Evolutionary conservation across 2,113 vertebrate species (phyloP), one percentile per base, ranked within the genome.

Genomic region (Ranitomeya variabilis): DNA sequence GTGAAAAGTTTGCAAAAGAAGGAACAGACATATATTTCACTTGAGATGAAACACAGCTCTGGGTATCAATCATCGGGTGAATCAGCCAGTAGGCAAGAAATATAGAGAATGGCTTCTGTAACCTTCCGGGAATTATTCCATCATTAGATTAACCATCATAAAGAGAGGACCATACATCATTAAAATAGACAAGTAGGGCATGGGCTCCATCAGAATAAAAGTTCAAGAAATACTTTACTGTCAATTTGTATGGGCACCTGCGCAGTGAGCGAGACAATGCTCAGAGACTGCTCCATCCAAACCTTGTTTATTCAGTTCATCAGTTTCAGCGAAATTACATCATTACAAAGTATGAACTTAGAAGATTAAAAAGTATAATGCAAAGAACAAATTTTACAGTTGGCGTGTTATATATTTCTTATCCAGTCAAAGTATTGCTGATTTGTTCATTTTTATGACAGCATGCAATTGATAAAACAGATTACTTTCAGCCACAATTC

Each of bases 61-160:
- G 67, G 77, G 74, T 87, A 92, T 91, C 90, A 90, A 91, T 93
- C 88, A 90, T 15, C 54, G 13, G 59, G 21, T 89, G 91, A 92
- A 89, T 86, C 84, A 91, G 86, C 26, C 87, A 92, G 69, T 79
- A 93, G 77, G 85, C 81, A 91, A 89, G 82, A 92, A 89, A 80
- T 66, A 90, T 59, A 90, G 90, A 92, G 92, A 93, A 90, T 90
- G 73, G 84, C 91, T 81, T 73, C 85, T 91, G n/a, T 87, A 92
- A 87, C 86, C 91, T 91, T 83, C 84, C 88, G 84, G 89, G 91
- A 92, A 86, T 90, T 51, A 92, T 85, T 90, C 82, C 85, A 92
- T 92, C 92, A 92, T 91, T 90, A 94, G 90, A 94, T 92, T 91
- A 93, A 91, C 90, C 88, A 91, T 90, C n/a, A 21, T 77, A 69